Percentiles rank a stretch among this genome's conserved stretches.
Evolutionary conservation across 2,113 vertebrate species (phyloP).

Genomic region (Ceyx melanurus): DNA sequence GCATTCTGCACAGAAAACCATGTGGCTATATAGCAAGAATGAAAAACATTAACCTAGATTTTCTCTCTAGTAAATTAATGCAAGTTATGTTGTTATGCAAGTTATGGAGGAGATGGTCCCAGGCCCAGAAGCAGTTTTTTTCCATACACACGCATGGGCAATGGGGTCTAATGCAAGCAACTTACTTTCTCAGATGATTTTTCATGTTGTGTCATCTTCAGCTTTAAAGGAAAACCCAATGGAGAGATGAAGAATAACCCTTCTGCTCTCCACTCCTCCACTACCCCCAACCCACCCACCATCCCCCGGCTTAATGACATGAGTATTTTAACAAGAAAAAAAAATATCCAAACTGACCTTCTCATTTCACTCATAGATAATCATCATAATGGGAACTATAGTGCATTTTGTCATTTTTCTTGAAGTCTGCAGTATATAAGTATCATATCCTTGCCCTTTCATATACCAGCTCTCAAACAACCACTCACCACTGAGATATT

Average conservation of each 20-base stretch:
- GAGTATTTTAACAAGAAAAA: not conserved
- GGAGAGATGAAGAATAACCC: not conserved
- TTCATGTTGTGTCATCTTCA: not conserved
- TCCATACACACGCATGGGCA: not conserved
- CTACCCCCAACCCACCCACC: too few species aligned
- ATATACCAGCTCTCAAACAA: not conserved
- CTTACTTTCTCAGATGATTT: not conserved
- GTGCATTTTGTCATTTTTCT: not conserved
- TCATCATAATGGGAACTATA: not conserved
- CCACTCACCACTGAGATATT: conserved; percentile 12
- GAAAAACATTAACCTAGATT: not conserved
- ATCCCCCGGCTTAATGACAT: accelerated
- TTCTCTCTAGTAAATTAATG: not conserved
- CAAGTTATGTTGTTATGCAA: not conserved
- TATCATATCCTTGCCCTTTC: not conserved
- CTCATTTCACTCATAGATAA: not conserved
- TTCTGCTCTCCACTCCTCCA: not conserved
- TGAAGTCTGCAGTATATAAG: not conserved
- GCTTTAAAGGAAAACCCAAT: not conserved
- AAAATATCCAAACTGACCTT: not conserved
- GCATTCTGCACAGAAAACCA: not conserved
- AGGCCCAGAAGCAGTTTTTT: not conserved
- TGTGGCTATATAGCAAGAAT: not conserved
- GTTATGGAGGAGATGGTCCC: not conserved
- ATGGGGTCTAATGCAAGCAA: not conserved